Evolutionary conservation across 53 echinoderm and acorn worm species (phyloP), one percentile per base, ranked within the genome.

Genomic region (Crossaster papposus): DNA sequence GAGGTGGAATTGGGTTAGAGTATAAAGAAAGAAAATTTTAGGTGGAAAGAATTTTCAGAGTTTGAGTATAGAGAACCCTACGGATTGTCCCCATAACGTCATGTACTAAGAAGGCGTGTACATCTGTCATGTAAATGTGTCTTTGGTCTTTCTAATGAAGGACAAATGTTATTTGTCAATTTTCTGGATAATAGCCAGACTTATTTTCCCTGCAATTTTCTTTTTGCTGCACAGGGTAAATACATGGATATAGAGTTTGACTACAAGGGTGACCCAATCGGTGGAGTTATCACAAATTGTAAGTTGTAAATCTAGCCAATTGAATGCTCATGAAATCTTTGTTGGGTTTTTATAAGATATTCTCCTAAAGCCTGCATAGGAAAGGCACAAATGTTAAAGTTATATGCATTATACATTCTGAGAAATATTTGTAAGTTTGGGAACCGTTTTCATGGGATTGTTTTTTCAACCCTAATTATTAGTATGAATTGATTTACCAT

Each of bases 241-340:
- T 97, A 97, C 79, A 97, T 97, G 97, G 97, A 97, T 79, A 97
- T 97, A 62, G 97, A 97, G 79, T 97, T 97, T 93, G 97, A 97
- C 85, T 97, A 95, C 94, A 97, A 97, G 81, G 97, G 97, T 18
- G 95, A 97, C 34, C 97, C 97, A 3, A 85, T 97, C 34, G 97
- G 97, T 51, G 97, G 97, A 72, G 95, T 97, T 5, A 95, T 97
- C 77, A 97, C 97, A 88, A 97, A 97, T 73, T 97, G 97, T 97
- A 94, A 97, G 97, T 95, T 8, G 0, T 64, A 17, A 58, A 58
- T 58, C 0, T 58, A 0, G 58, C 58, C 15, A 58, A 58, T 3
- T 18, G 58, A 58, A 58, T 58, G 58, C 22, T 4, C 0, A 58
- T 58, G 17, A 58, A 58, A 4, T 58, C 17, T 20, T 2, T 58